Base-by-base conservation (phyloP, 2,113 vertebrate species). In the Sardina pilchardus region DNA sequence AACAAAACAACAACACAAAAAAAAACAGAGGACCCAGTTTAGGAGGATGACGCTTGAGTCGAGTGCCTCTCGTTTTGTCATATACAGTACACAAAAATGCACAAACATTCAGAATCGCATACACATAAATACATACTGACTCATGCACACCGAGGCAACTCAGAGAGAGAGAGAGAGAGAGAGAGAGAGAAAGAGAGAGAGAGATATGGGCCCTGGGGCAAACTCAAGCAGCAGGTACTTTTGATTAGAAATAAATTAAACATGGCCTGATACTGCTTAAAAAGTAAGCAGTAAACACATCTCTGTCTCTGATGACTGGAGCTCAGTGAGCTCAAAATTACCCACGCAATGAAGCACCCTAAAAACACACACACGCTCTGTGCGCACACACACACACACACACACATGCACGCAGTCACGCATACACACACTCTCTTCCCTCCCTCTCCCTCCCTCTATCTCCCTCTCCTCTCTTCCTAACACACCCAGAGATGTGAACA, bases 201-300 rank as follows among this genome's bases (percentile, higher is more conserved):
- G 10, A 71, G 26, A 71, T 10, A 71, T 4, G 9, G 10, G 10
- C 63, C 8, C 26, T 30, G 63, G 63, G 7, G 26, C 26, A 26
- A 1, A 12, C 63, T 0, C 10, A 14, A 34, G 26, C n/a, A 30
- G 67, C 75, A 85, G 87, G 83, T 82, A 82, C 81, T 82, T 85
- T 44, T 39, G 87, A 90, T 90, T 85, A 87, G 45, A 87, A 86
- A 84, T 85, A 56, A 87, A 88, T 88, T 53, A 87, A 87, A 83
- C 84, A 87, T 75, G 48, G 48, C 78, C 84, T 83, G 63, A 8
- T 71, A 12, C 82, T 75, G 83, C 16, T 82, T 34, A 71, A 87
- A 87, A 43, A 48, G 53, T 39, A 45, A 7, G 45, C 3, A 47
- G 81, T 82, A 84, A 71, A 71, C 63, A 71, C 86, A 82, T 81